Evolutionary conservation across 2,888 invertebrate species (phyloP), one percentile per base, ranked within the genome.

Genomic region (Conus canariensis): DNA sequence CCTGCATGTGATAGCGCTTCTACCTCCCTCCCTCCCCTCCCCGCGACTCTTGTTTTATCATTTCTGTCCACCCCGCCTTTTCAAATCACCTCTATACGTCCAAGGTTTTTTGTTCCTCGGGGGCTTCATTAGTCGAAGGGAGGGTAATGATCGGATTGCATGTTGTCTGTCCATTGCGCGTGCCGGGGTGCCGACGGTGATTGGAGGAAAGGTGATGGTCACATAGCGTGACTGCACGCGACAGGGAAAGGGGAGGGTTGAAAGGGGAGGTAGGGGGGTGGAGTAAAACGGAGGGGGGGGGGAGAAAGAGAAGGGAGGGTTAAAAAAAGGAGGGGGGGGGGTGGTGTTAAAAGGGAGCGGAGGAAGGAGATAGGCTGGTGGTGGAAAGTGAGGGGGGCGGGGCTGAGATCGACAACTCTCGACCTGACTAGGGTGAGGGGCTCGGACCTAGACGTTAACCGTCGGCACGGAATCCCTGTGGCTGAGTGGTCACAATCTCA

Each of bases 71-170:
- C 77, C 77, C 70, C 77, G 19, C 30, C 77, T 77, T 77, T 77
- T 30, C 25, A 22, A 19, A 85, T n/a, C 85, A 25, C 85, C 85
- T n/a, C 25, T 19, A 22, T 70, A 70, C 70, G 8, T 7, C 70
- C 70, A 22, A 60, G 60, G 85, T 85, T 60, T 85, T 85, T 85
- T 85, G 85, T 59, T 16, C 64, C 86, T 67, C 64, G 7, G 12
- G 64, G n/a, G 85, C 86, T 86, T 86, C 86, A 86, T 86, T 86
- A 86, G 64, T n/a, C 59, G 85, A 58, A 64, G 85, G 85, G 45
- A 70, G 85, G 85, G 56, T 89, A 89, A 89, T 85, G 89, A n/a
- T 25, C 58, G 74, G n/a, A 56, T 89, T 25, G 89, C 89, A 85
- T 89, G 89, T 74, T 25, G 89, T 70, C 25, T 14, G 64, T 56